Evolutionary conservation across 2,797 vertebrate genomes (phyloP), one percentile per base, ranked within the genome.

Genomic region (Sebastes itinus): DNA sequence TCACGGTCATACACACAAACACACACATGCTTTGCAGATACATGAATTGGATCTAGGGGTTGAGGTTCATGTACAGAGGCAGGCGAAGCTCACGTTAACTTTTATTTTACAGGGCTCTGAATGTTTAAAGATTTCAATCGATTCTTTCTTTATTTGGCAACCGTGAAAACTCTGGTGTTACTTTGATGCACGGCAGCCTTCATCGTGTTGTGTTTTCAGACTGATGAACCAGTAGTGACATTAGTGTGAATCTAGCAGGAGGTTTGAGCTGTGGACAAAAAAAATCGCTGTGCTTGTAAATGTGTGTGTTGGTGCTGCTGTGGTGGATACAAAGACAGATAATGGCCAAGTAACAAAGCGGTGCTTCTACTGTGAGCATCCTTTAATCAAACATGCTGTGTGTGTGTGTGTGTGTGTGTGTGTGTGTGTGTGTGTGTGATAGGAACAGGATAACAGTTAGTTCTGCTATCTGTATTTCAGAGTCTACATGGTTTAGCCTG

Each of bases 101-200:
- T 70, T 78, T 77, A 55, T 84, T 78, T 87, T 80, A 67, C 67
- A 84, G 72, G 62, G 68, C 72, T 89, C 70, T 86, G 54, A 87
- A 89, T 90, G 76, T 88, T 89, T 88, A 49, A 77, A 80, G 68
- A 83, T 75, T 86, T 63, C 54, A 68, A 88, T 91, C 11, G 28
- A 92, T 90, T 78, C 62, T 46, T 66, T 59, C 38, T 73, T 78
- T 67, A 33, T 80, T 78, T 77, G 42, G 42, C 74, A 76, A 77
- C 46, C 69, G 49, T 74, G 62, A 77, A 91, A 83, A 83, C 68
- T 66, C 72, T 54, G 49, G 42, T 71, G 66, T 77, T 18, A 27
- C 78, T 90, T 92, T 90, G 81, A 93, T 68, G 62, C 72, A 9
- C 9, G 1, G 59, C 22, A 20, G 60, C 63, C 35, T 77, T 83